Evolutionary conservation across 2,797 vertebrate species (phyloP), one percentile per base, ranked within the genome.

Genomic region (Cirrhinus mrigala): DNA sequence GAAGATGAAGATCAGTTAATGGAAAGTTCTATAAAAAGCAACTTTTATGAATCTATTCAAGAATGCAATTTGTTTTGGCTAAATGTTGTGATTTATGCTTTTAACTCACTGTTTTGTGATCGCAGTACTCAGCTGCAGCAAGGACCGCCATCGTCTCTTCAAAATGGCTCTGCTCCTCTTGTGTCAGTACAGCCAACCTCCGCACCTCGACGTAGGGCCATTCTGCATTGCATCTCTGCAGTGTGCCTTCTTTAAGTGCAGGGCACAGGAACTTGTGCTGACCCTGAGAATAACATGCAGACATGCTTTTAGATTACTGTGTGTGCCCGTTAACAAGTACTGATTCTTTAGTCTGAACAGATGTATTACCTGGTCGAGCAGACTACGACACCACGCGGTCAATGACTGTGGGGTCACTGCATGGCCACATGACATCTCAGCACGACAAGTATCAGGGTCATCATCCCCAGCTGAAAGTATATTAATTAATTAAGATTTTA

Each of bases 371-470:
- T 95, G 88, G 71, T 95, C 92, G 44, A 96, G 89, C 1, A 93
- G 89, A 79, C 92, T 94, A 85, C 93, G 93, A 56, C 95, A 95
- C 93, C 93, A 95, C 0, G 29, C 92, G 0, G 94, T 95, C 6
- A 95, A 91, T 3, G 94, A 93, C 79, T 95, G 60, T 0, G 95
- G 94, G 0, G 92, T 93, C 40, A 95, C 94, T 0, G 91, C 94
- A 12, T 96, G 95, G 0, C 92, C 93, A 70, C 95, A 96, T 48
- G 94, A 93, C 93, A 96, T 95, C 83, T 93, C 80, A 1, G 93
- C 92, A 3, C 92, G 50, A 40, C 92, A 90, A 52, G 37, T 9
- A 8, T 7, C 0, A 1, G 93, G 93, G 79, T 93, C 94, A 24
- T 94, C 94, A 0, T 90, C 92, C 3, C 88, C 64, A 0, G 94